Percentiles rank a stretch among this genome's conserved stretches.
Evolutionary conservation across 2,888 invertebrate genomes (phyloP).

Genomic region (Halocaridina rubra): DNA sequence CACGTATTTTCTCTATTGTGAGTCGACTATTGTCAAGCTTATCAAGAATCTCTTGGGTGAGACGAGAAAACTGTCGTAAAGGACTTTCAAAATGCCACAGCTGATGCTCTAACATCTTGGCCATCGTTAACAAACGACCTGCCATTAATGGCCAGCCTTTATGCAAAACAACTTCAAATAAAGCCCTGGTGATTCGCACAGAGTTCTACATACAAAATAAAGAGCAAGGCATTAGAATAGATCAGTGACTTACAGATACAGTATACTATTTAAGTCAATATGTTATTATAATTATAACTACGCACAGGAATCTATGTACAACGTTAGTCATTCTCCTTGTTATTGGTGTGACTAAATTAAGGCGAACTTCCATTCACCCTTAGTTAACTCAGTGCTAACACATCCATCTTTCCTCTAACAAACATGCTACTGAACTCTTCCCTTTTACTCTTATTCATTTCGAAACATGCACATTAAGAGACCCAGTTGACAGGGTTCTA

Average conservation of each 20-base stretch:
- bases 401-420: too few relatives aligned
- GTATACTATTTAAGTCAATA: neutral
- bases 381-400: too few relatives aligned
- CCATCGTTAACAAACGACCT: slow-evolving; percentile 83
- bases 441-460: too few relatives aligned
- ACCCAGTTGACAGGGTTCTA: too few relatives aligned
- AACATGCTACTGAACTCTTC: too few relatives aligned
- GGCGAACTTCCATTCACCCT: too few relatives aligned
- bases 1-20: slow-evolving; percentile 81
- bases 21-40: slow-evolving; percentile 83
- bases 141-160: slow-evolving; percentile 92
- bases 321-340: too few relatives aligned
- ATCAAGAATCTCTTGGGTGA: slow-evolving; percentile 81
- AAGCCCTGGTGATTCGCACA: slow-evolving; percentile 86
- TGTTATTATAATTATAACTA: neutral
- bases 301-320: too few relatives aligned
- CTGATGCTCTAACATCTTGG: slow-evolving; percentile 93
- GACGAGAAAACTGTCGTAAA: slow-evolving; percentile 81
- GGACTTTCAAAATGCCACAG: slow-evolving; percentile 90
- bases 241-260: neutral
- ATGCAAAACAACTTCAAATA: slow-evolving; percentile 92
- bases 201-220: too few relatives aligned
- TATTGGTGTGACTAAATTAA: too few relatives aligned
- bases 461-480: too few relatives aligned
- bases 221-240: too few relatives aligned